These are phyloP conservation scores for Peromyscus leucopus DNA, from an alignment of 2,113 vertebrate genomes.

Conservation along the genomic window DNA sequence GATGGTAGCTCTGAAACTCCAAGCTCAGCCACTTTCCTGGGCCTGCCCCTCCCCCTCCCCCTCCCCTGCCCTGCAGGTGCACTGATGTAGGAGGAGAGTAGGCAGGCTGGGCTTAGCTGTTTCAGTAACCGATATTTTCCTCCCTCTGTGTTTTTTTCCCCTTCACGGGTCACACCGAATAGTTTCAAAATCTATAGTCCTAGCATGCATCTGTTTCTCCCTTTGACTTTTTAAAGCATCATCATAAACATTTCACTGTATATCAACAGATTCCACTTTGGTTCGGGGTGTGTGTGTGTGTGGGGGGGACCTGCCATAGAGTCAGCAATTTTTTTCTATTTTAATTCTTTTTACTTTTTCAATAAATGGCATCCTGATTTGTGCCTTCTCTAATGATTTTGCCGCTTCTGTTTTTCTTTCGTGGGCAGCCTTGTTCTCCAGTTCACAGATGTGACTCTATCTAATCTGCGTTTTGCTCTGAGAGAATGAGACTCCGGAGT, in stretches of 20 bases:
- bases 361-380: neutral
- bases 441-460: neutral
- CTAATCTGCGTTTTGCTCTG: neutral
- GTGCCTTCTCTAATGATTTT: neutral
- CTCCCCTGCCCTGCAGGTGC: neutral
- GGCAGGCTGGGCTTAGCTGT: no score
- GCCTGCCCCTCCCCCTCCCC: neutral
- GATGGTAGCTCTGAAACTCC: neutral
- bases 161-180: fast-evolving
- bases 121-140: neutral
- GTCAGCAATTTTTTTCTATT: neutral
- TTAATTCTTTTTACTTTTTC: neutral
- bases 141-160: neutral
- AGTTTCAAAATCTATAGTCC: neutral
- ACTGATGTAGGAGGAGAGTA: neutral
- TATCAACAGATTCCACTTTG: neutral
- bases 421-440: neutral
- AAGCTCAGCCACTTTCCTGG: neutral
- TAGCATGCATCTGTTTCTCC: neutral
- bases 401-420: neutral
- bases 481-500: neutral
- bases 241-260: fast-evolving
- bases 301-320: neutral
- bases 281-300: no score
- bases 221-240: neutral